Conservation (phyloP, 2,797 vertebrate species). For the Sebastes taczanowskii region DNA sequence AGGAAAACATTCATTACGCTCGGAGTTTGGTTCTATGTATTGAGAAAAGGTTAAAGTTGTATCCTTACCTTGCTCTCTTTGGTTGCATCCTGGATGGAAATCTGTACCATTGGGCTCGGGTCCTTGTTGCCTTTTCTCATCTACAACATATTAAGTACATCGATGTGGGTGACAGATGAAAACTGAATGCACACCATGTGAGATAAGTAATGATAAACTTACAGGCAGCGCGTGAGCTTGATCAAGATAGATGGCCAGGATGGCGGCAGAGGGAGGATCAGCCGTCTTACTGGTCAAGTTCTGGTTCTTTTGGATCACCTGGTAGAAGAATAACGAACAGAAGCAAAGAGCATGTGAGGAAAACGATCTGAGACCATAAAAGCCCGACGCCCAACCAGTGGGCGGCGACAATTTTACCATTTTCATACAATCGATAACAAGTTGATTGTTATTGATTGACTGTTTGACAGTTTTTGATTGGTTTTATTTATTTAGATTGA, state of each 20-base stretch:
- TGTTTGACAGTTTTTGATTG: not conserved
- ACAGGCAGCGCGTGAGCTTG: constrained; percentile 90
- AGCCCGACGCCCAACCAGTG: not conserved
- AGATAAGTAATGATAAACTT: constrained; percentile 52
- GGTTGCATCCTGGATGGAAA: constrained; percentile 90
- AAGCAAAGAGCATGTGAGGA: not conserved
- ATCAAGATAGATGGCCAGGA: constrained; percentile 92
- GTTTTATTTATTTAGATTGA: not conserved
- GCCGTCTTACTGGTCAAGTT: constrained; percentile 82
- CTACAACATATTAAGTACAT: constrained; percentile 69
- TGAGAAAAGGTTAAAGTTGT: not conserved
- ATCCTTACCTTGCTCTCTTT: constrained; percentile 88
- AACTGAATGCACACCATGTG: not conserved
- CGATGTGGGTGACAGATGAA: not conserved
- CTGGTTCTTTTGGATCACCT: constrained; percentile 91
- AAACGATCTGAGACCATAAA: not conserved
- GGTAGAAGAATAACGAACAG: not conserved
- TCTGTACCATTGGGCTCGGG: constrained; percentile 90
- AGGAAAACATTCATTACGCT: not conserved
- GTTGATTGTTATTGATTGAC: not conserved
- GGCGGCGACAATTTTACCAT: not conserved
- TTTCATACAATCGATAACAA: not conserved
- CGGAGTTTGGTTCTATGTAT: not conserved
- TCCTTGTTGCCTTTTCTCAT: constrained; percentile 91
- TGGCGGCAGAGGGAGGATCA: constrained; percentile 89